Evolutionary conservation across 2,888 invertebrate species (phyloP).

Genomic region (Tiphia femorata): DNA sequence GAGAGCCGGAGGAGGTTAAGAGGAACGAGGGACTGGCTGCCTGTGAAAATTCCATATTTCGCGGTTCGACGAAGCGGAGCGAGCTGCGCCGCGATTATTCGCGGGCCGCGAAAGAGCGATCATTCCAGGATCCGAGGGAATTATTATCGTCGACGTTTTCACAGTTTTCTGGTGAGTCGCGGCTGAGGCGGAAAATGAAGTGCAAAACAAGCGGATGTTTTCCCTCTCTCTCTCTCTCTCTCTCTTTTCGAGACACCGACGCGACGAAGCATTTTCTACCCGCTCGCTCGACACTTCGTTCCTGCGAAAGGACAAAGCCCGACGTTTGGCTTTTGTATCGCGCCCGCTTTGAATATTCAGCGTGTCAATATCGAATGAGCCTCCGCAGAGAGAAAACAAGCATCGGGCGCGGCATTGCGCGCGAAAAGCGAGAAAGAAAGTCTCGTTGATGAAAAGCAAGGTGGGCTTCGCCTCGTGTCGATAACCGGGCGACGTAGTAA

Average conservation of each 20-base stretch:
- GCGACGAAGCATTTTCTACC: too few relatives aligned
- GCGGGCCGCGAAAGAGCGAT: slow-evolving; percentile 9
- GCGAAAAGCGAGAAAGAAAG: not conserved
- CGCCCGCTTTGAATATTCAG: not conserved
- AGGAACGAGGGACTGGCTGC: slow-evolving; percentile 11
- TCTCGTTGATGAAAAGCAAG: not conserved
- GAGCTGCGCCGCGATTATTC: too few relatives aligned
- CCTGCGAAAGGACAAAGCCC: too few relatives aligned
- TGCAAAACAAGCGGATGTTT: too few relatives aligned
- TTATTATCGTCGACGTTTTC: slow-evolving; percentile 13
- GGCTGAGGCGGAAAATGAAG: too few relatives aligned
- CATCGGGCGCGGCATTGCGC: not conserved
- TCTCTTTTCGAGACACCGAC: too few relatives aligned
- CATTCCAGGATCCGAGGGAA: slow-evolving; percentile 1
- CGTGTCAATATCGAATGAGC: not conserved
- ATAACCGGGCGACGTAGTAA: too few relatives aligned
- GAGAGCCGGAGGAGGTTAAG: not conserved
- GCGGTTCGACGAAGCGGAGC: slow-evolving; percentile 28
- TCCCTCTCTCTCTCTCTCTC: too few relatives aligned
- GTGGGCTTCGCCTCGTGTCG: not conserved
- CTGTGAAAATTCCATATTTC: slow-evolving; percentile 24
- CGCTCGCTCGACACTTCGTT: too few relatives aligned
- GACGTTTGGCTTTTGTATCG: not conserved
- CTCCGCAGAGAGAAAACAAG: not conserved
- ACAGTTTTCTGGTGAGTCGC: too few relatives aligned